Evolutionary conservation across 2,888 invertebrate species (phyloP), one percentile per base, ranked within the genome.

Genomic region (Acanthopleura granulata): DNA sequence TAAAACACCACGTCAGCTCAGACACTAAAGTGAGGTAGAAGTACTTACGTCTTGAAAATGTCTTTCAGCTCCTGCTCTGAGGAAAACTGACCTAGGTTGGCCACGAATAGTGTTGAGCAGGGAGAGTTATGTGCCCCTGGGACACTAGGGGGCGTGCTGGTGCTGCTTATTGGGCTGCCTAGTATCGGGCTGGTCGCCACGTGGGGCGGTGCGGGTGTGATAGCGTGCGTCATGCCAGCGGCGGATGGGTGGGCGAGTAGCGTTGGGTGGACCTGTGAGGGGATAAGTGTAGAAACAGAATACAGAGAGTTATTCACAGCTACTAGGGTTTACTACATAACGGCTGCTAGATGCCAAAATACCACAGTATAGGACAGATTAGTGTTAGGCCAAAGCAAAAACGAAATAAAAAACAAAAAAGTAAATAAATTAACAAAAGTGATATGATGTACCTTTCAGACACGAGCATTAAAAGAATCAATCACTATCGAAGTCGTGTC

Each of bases 1-100:
- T n/a, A 40, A 9, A 40, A 3, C 40, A 40, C 40, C 40, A 40
- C 40, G 9, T 40, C 40, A 40, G 40, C 3, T 9, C 40, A 40
- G 40, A 6, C 40, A 40, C 40, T 40, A 40, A n/a, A 40, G 40
- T 40, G 4, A 40, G 40, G 40, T 40, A 40, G 40, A 40, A 40
- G 49, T 71, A 76, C 93, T 92, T 92, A 98, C 97, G 97, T 97
- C 94, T 95, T 95, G 93, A 98, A 98, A 90, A 99, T 95, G 92
- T 98, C 97, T 93, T 98, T 98, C 86, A 99, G 94, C 92, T 99
- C 98, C 91, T 98, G 98, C 92, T 99, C 99, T 84, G 97, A 97
- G 89, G 98, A 97, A 91, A 96, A 97, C 92, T 97, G 97, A 85
- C 98, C 98, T 90, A 99, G 94, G 92, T 99, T 99, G 89, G 98